Evolutionary conservation across 2,113 vertebrate genomes (phyloP).

Genomic region (Nerophis lumbriciformis): DNA sequence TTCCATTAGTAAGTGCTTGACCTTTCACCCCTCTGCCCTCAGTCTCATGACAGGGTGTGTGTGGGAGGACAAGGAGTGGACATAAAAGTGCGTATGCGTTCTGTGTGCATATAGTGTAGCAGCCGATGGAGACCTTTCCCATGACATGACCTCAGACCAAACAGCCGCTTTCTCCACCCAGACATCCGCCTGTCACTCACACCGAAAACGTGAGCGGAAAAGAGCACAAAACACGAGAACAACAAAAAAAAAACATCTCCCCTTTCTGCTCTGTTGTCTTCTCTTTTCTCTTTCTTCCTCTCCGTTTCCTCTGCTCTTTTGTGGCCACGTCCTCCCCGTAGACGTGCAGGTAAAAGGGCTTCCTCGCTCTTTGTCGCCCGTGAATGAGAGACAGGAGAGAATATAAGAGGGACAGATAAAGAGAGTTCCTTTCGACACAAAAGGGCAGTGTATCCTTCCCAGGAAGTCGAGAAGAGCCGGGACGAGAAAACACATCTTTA

Average conservation of each 20-base stretch:
- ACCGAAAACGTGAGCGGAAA: constrained; percentile 44
- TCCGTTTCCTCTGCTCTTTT: constrained; percentile 44
- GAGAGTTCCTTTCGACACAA: constrained; percentile 66
- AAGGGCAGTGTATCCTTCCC: constrained; percentile 67
- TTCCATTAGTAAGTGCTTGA: constrained; percentile 70
- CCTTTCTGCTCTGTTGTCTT: constrained; percentile 50
- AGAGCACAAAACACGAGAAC: constrained; percentile 47
- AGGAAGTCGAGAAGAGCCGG: constrained; percentile 69
- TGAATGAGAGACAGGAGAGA: constrained; percentile 58
- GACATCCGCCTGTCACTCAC: constrained; percentile 67
- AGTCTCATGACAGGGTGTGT: constrained; percentile 56
- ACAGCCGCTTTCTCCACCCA: constrained; percentile 65
- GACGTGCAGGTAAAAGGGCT: constrained; percentile 71
- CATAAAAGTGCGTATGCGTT: constrained; percentile 38
- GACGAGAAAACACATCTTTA: constrained; percentile 61
- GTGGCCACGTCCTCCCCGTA: constrained; percentile 46
- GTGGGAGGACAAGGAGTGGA: constrained; percentile 55
- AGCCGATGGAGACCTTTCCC: constrained; percentile 64
- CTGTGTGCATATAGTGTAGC: constrained; percentile 37
- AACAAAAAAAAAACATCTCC: constrained; percentile 53
- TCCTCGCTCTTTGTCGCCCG: constrained; percentile 59
- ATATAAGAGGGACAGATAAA: constrained; percentile 67
- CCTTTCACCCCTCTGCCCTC: constrained; percentile 58
- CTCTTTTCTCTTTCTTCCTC: constrained; percentile 28
- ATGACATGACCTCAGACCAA: constrained; percentile 71